These are phyloP conservation scores for Mungos mungo DNA, from an alignment of 2,113 vertebrate species.

Conservation along the genomic window DNA sequence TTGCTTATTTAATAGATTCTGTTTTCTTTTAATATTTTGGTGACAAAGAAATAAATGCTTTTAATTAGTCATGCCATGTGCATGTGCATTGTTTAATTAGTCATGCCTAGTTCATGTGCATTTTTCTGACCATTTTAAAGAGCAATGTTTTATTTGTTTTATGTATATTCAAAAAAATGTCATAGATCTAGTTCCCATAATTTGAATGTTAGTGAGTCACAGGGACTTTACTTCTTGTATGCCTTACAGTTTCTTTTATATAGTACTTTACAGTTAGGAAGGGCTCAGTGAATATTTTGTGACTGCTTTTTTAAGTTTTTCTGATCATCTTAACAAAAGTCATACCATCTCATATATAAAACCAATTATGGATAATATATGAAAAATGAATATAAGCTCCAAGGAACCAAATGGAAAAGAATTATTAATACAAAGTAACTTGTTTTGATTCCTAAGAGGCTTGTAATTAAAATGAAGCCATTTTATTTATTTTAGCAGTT, in stretches of 20 bases:
- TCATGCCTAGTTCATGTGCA: background rate
- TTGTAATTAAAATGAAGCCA: background rate
- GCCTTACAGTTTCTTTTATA: background rate
- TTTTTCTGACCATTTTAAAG: slow-evolving; percentile 29
- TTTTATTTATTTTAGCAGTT: slow-evolving; percentile 29
- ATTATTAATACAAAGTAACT: background rate
- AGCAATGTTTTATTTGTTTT: background rate
- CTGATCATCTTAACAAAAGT: background rate
- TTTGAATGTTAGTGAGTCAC: background rate
- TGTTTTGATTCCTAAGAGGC: background rate
- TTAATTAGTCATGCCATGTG: background rate
- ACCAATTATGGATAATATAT: background rate
- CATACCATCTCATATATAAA: background rate
- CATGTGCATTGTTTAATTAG: too few species aligned
- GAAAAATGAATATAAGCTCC: background rate
- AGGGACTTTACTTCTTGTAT: background rate
- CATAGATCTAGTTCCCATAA: background rate
- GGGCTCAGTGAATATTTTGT: background rate
- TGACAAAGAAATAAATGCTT: slow-evolving; percentile 23
- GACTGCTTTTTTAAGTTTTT: background rate
- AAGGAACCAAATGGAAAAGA: background rate
- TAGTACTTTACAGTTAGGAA: background rate
- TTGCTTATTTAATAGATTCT: slow-evolving; percentile 15
- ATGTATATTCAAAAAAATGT: background rate
- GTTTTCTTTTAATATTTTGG: slow-evolving; percentile 14